Base-by-base conservation (phyloP, 2,113 vertebrate species). In the Pogonocichla stellata region DNA sequence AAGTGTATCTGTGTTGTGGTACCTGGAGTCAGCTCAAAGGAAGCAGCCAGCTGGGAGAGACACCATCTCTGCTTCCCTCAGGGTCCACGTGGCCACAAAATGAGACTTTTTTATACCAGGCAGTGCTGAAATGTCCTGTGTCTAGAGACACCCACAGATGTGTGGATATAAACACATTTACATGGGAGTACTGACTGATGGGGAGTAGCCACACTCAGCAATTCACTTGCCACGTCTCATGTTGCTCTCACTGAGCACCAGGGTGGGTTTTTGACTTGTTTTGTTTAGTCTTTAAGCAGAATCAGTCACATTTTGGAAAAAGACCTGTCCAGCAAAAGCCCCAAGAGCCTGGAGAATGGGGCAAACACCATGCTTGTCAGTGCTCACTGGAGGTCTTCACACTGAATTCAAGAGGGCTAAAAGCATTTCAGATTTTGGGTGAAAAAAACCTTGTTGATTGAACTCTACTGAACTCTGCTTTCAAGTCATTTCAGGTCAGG, bases 201-300 rank as follows among this genome's bases (percentile, higher is more conserved):
- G 24, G 54, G 61, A 42, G 50, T 29, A 71, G 65, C 42, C 60
- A 26, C 14, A 67, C 56, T 80, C 36, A 48, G 24, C 38, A 62
- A 34, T 36, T 33, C 20, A 20, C 36, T 33, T 14, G 29, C 20
- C 1, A 0, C 1, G 2, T 19, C 70, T 61, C 54, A 34, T 0
- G 0, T 29, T 60, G 62, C 34, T 69, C 10, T 20, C 13, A 10
- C 50, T 33, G 23, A 40, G 40, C 66, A 69, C 25, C 23, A 56
- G 34, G 12, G 10, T 60, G 58, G 7, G 1, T 2, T n/a, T 92
- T 67, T 53, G 19, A 7, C 25, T 85, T 12, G 7, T 28, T 77
- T 62, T 9, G 12, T 82, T 79, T 28, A 22, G 33, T 34, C 28
- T 71, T 86, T n/a, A n/a, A 71, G 36, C 9, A 89, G 60, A 26